Base-by-base conservation (phyloP, 2,888 invertebrate species). In the Morinoia aosen region DNA sequence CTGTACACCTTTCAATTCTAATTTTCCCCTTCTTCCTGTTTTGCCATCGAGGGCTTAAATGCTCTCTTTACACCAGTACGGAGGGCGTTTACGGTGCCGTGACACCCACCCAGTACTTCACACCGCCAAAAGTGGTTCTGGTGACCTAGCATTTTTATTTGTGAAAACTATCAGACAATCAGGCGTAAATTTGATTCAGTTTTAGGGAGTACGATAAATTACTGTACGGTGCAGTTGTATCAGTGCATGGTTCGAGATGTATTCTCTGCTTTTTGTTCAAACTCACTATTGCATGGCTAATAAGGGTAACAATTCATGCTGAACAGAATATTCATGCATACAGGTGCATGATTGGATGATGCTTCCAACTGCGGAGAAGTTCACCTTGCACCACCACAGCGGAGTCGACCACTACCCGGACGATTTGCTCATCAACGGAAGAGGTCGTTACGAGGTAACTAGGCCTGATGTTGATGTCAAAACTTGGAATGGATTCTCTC, bases 391-490 rank as follows among this genome's bases (percentile, higher is more conserved):
- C 97, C 98, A 99, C 97, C 98, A 99, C 97, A 98, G 98, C 0
- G 97, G 97, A n/a, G 98, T 98, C 0, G 98, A 98, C 97, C 99
- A 99, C 97, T 99, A 98, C 97, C 98, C 99, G 0, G 98, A 98
- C 0, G 98, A 98, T 25, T 97, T 99, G 76, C 97, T 99, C 25
- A 98, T 99, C 96, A 99, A 99, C 97, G 99, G 99, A 10, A 97
- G 98, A 12, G 99, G 99, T 14, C 95, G 96, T 8, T 95, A 94
- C 58, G 88, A 91, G 95, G 96, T 95, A 90, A 25, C 56, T 64
- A 88, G 90, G 40, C 90, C 76, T 76, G 25, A 76, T 33, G 10
- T 16, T 76, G 76, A 33, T 16, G 33, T 33, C 14, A 33, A 76
- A 76, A 76, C 33, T 10, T 76, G 2, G 76, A 76, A 16, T 19